Percentiles rank a stretch among this genome's conserved stretches.
Conservation (phyloP, 2,888 invertebrate genomes). For the Leucophora obtusa region DNA sequence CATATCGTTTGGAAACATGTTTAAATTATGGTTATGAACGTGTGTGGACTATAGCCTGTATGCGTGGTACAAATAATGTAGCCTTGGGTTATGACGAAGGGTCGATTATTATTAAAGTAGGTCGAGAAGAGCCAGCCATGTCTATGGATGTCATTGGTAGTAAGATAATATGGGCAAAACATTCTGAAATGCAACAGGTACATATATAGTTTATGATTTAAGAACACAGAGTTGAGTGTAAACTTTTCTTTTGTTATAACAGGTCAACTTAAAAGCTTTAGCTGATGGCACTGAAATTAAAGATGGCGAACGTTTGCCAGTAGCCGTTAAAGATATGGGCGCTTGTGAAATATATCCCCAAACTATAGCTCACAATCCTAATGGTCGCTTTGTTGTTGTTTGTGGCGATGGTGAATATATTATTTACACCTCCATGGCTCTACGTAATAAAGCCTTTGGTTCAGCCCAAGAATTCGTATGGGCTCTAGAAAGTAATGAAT, state of each 20-base stretch:
- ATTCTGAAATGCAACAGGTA: conserved; percentile 96
- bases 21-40: conserved; percentile 98
- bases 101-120: conserved; percentile 80
- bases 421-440: conserved; percentile 99
- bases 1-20: conserved; percentile 96
- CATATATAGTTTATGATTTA: conserved; percentile 18
- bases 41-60: conserved; percentile 97
- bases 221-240: neutral
- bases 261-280: conserved; percentile 76
- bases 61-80: conserved; percentile 97
- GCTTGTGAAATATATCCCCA: conserved; percentile 99
- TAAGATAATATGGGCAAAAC: conserved; percentile 99
- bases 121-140: conserved; percentile 98
- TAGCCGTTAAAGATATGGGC: conserved; percentile 99
- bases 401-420: conserved; percentile 99
- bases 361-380: conserved; percentile 98
- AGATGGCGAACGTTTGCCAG: conserved; percentile 94
- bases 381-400: conserved; percentile 94
- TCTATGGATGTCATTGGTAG: conserved; percentile 99
- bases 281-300: conserved; percentile 84
- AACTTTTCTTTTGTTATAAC: conserved; percentile 2
- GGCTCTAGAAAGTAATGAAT: conserved; percentile 97
- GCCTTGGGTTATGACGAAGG: conserved; percentile 87
- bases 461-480: conserved; percentile 99
- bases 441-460: conserved; percentile 99